Conservation (phyloP, 2,113 vertebrate species). For the Cryptotis parvus region DNA sequence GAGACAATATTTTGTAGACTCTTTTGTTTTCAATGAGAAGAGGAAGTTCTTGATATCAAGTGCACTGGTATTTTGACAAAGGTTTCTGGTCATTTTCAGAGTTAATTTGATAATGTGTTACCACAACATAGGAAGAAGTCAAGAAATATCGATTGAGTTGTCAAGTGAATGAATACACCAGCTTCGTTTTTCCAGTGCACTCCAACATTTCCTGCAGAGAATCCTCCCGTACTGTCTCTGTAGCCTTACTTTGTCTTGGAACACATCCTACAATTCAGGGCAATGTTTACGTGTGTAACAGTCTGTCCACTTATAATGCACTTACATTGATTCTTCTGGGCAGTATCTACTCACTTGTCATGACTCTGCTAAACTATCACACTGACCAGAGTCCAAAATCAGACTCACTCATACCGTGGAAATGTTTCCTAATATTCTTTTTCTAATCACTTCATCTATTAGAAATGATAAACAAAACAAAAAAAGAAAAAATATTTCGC, state of each 20-base stretch:
- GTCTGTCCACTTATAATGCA: neutral
- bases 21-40: constrained; percentile 6
- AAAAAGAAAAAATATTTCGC: neutral
- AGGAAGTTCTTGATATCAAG: constrained; percentile 7
- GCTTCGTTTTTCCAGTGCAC: neutral
- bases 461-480: neutral
- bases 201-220: neutral
- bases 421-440: neutral
- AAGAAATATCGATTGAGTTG: neutral
- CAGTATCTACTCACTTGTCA: neutral
- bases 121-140: neutral
- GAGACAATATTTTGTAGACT: neutral
- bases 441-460: neutral
- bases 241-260: neutral
- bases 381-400: neutral
- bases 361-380: neutral
- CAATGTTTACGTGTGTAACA: neutral
- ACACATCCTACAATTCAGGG: neutral
- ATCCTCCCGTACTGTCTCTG: neutral
- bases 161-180: neutral
- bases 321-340: neutral
- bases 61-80: constrained; percentile 34
- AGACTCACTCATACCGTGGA: neutral
- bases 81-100: neutral
- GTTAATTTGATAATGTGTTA: neutral